These are phyloP conservation scores for Drosophila testacea DNA, from an alignment of 2,888 invertebrate species.

Conservation along the genomic window DNA sequence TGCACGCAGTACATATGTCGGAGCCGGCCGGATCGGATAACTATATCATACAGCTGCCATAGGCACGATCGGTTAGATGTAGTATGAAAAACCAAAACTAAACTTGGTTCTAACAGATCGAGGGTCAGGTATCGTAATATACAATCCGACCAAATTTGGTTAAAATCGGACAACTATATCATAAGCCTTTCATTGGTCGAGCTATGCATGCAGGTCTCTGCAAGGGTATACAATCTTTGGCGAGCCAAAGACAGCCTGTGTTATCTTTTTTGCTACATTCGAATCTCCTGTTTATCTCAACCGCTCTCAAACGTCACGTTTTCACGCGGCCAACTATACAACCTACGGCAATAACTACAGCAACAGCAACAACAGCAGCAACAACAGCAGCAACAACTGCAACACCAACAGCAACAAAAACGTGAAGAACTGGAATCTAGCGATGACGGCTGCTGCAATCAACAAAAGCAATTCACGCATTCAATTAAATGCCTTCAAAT, in stretches of 20 bases:
- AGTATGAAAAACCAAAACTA: too few species aligned
- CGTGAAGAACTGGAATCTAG: conserved; percentile 60
- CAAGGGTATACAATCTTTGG: too few species aligned
- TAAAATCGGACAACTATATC: too few species aligned
- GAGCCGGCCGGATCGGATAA: too few species aligned
- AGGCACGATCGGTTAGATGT: too few species aligned
- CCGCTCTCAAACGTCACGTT: conserved; percentile 83
- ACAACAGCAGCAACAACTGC: conserved; percentile 26
- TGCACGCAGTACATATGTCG: too few species aligned
- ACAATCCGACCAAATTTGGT: too few species aligned
- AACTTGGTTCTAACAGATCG: too few species aligned
- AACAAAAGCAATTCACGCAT: conserved; percentile 82
- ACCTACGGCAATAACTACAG: conserved; percentile 55
- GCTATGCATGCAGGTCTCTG: too few species aligned
- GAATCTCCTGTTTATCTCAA: conserved; percentile 78
- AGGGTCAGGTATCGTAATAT: too few species aligned
- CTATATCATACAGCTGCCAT: too few species aligned
- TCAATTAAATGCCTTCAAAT: conserved; percentile 80
- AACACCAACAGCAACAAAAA: conserved; percentile 10
- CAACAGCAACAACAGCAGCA: conserved; percentile 42
- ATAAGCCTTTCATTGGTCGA: too few species aligned
- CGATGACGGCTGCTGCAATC: conserved; percentile 66
- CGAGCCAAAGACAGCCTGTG: neutral
- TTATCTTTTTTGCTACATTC: conserved; percentile 57
- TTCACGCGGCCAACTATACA: conserved; percentile 81